These are phyloP conservation scores for Bufo bufo DNA, from an alignment of 2,113 vertebrate genomes.

Conservation along the genomic window DNA sequence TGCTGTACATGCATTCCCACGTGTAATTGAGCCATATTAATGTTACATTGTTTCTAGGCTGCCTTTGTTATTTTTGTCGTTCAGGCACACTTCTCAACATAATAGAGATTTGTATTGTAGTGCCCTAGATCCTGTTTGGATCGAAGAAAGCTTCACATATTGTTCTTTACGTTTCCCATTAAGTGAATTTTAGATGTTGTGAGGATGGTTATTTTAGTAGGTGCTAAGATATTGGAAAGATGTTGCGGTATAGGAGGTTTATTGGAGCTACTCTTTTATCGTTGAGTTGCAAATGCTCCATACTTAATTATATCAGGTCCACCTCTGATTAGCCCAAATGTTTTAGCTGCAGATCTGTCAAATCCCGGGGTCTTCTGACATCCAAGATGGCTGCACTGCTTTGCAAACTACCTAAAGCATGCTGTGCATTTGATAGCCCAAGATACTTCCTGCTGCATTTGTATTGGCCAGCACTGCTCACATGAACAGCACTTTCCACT, in stretches of 20 bases:
- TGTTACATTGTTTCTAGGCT: conserved; percentile 28
- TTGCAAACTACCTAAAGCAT: no score
- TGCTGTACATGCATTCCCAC: conserved; percentile 13
- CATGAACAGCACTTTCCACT: no score
- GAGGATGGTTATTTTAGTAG: conserved; percentile 54
- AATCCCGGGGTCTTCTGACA: no score
- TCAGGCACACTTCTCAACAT: background rate
- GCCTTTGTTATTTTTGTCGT: conserved; percentile 8
- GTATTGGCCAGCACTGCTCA: no score
- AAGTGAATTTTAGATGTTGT: background rate
- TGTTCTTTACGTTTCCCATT: background rate
- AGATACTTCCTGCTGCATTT: no score
- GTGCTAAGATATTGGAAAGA: conserved; percentile 3
- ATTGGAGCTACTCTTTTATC: conserved; percentile 37
- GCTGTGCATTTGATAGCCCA: no score
- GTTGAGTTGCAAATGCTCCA: no score
- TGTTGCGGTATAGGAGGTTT: background rate
- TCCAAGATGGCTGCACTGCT: no score
- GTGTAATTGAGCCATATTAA: background rate
- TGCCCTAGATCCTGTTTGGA: conserved; percentile 26
- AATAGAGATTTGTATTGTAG: conserved; percentile 14
- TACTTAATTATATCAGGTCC: no score
- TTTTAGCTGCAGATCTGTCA: no score
- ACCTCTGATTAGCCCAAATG: no score
- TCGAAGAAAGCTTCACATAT: background rate